A percentile compares a stretch with the other conserved stretches of the same genome.
Conservation (phyloP, 2,797 vertebrate genomes). For the Kryptolebias ocellatus region DNA sequence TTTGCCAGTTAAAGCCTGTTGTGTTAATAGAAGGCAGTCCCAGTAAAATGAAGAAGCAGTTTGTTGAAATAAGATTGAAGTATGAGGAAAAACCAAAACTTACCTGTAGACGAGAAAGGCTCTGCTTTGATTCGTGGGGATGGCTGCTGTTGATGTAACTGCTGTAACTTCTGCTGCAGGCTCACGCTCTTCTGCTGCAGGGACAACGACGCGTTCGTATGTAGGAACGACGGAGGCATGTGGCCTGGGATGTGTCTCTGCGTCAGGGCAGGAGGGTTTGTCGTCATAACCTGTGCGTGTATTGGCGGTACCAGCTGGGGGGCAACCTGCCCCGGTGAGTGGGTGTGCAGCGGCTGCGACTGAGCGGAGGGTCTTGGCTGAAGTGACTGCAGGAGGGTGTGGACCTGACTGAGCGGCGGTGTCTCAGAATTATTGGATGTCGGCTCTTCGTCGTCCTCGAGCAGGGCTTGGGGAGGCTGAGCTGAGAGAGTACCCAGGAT, state of each 20-base stretch:
- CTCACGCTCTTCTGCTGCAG: slow-evolving; percentile 62
- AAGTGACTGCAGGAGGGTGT: slow-evolving; percentile 81
- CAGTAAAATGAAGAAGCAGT: too few species aligned
- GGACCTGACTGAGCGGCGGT: slow-evolving; percentile 83
- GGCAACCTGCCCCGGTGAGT: slow-evolving; percentile 44
- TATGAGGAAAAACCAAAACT: background rate
- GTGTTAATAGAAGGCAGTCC: too few species aligned
- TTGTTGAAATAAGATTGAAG: too few species aligned
- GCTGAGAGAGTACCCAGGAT: slow-evolving; percentile 78
- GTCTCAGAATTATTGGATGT: slow-evolving; percentile 41
- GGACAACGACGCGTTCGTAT: slow-evolving; percentile 6
- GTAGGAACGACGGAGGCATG: slow-evolving; percentile 57
- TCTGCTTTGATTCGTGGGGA: slow-evolving; percentile 65
- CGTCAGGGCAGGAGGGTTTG: slow-evolving; percentile 39
- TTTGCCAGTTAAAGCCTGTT: too few species aligned
- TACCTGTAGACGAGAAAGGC: slow-evolving; percentile 59
- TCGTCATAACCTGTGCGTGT: slow-evolving; percentile 67
- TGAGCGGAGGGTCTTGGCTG: slow-evolving; percentile 52
- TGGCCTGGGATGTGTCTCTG: slow-evolving; percentile 66
- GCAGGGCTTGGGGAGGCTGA: slow-evolving; percentile 78
- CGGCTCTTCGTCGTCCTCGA: slow-evolving; percentile 80
- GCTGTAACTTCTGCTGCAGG: slow-evolving; percentile 70
- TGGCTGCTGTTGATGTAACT: slow-evolving; percentile 66
- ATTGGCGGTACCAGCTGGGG: slow-evolving; percentile 51
- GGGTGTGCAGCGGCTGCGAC: slow-evolving; percentile 41